Conservation (phyloP, 2,797 vertebrate species). For the Lacerta viridis region DNA sequence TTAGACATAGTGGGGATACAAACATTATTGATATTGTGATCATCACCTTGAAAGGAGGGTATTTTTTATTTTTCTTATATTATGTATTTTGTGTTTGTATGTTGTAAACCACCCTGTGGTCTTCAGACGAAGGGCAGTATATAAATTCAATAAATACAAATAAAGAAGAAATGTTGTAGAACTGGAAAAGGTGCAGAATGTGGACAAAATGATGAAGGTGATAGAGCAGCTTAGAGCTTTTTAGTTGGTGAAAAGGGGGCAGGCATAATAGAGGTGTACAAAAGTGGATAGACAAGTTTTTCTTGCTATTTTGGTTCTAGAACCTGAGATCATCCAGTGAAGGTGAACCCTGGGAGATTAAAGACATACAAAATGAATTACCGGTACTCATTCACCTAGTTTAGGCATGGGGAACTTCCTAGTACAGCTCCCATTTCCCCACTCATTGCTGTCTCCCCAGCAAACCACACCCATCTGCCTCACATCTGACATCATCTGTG, state of each 20-base stretch:
- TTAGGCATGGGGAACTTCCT: no score
- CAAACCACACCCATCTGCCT: no score
- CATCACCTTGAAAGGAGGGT: background rate
- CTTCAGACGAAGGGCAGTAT: no score
- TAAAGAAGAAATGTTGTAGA: no score
- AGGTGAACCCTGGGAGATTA: background rate
- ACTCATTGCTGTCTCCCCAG: no score
- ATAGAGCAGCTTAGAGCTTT: background rate
- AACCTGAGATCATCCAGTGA: background rate
- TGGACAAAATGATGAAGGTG: background rate
- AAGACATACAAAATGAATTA: background rate
- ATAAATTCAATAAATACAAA: no score
- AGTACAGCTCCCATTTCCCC: no score
- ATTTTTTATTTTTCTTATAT: no score
- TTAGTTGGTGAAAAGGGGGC: background rate
- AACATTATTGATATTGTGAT: background rate
- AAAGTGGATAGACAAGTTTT: background rate
- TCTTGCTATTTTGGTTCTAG: no score
- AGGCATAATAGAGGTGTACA: background rate
- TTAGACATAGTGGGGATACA: background rate
- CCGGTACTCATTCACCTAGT: background rate
- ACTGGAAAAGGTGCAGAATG: background rate
- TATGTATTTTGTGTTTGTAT: no score
- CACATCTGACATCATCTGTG: no score
- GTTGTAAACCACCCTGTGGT: no score